A percentile compares a stretch with the other conserved stretches of the same genome.
phyloP scores from a whole-genome alignment of 92 coral and sea anemone genomes.

The Actinostola sp. region DNA sequence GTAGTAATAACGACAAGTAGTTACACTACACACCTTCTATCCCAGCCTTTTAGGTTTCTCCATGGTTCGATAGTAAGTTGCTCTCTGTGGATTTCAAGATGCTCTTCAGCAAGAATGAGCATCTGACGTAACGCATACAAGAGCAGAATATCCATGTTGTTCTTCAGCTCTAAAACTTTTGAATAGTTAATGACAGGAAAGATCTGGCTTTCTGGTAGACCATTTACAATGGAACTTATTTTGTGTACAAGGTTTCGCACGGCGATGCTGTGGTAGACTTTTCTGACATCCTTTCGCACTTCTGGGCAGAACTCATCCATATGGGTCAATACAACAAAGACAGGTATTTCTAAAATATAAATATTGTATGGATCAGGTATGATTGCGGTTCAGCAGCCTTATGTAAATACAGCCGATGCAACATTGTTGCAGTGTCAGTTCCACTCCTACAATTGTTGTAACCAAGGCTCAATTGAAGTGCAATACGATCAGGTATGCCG shows the following conservation, averaged over 20 bases:
- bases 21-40: background rate
- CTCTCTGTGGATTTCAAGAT: background rate
- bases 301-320: slow-evolving; percentile 15
- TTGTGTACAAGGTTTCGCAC: background rate
- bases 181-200: slow-evolving; percentile 29
- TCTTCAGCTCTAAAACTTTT: slow-evolving; percentile 4
- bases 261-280: background rate
- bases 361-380: too few species aligned
- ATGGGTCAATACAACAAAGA: slow-evolving; percentile 16
- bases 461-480: too few species aligned
- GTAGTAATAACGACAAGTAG: too few species aligned
- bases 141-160: slow-evolving; percentile 14
- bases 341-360: slow-evolving; percentile 20
- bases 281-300: slow-evolving; percentile 2
- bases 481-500: too few species aligned
- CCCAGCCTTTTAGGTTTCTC: slow-evolving; percentile 1
- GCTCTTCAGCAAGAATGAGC: background rate
- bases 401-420: too few species aligned
- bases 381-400: too few species aligned
- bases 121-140: slow-evolving; percentile 16
- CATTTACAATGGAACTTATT: background rate
- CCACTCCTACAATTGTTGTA: too few species aligned
- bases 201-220: slow-evolving; percentile 14
- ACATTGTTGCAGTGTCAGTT: too few species aligned
- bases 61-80: background rate